These are phyloP conservation scores for Leptodactylus fuscus DNA, from an alignment of 2,113 vertebrate species.

Conservation along the genomic window DNA sequence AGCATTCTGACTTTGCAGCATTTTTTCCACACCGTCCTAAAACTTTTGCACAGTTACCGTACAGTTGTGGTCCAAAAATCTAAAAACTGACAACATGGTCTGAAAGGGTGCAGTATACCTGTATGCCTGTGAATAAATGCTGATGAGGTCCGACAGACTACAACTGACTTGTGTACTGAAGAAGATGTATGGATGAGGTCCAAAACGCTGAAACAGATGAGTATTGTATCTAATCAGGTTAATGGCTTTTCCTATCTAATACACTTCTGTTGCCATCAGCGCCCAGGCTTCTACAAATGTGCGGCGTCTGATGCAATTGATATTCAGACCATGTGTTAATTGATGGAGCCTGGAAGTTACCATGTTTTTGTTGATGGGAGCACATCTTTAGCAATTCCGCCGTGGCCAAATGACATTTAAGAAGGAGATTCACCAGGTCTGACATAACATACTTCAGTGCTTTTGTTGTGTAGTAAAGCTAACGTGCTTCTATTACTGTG, in stretches of 20 bases:
- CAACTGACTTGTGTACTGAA: background rate
- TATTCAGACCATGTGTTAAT: background rate
- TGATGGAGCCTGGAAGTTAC: background rate
- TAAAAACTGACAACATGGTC: too few relatives aligned
- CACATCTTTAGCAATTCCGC: slow-evolving; percentile 1
- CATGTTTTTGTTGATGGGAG: slow-evolving; percentile 18
- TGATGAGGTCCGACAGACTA: background rate
- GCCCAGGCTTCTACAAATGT: background rate
- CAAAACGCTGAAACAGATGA: background rate
- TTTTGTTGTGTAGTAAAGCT: slow-evolving; percentile 23
- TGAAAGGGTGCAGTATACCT: too few relatives aligned
- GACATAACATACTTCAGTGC: slow-evolving; percentile 8
- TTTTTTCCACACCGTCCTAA: too few relatives aligned
- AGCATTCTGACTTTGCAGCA: too few relatives aligned
- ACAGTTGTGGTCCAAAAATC: too few relatives aligned
- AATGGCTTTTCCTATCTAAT: background rate
- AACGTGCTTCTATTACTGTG: slow-evolving; percentile 42
- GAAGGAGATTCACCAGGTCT: background rate
- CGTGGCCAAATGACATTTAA: slow-evolving; percentile 22
- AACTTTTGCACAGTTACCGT: too few relatives aligned
- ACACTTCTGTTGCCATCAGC: background rate
- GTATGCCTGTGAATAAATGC: background rate
- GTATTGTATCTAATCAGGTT: background rate
- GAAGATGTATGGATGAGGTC: background rate
- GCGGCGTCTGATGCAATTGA: background rate